These are phyloP conservation scores for Drosophila paranaensis DNA, from an alignment of 2,888 invertebrate species.

Conservation along the genomic window DNA sequence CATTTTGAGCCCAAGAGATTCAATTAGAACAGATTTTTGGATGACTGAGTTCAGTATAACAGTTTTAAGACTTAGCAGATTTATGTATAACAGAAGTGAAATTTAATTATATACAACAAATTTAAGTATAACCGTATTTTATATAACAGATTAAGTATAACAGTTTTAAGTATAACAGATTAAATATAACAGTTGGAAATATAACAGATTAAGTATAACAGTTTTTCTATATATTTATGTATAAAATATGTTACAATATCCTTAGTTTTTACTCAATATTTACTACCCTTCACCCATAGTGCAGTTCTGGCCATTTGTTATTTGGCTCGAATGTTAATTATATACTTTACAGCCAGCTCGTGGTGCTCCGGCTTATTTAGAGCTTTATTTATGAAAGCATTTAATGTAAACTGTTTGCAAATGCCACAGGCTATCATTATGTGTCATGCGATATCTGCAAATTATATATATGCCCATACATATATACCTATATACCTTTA, in stretches of 20 bases:
- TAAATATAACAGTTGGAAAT: background rate
- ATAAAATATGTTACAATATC: background rate
- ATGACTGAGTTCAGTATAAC: background rate
- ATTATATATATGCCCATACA: constrained; percentile 32
- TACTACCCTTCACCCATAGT: background rate
- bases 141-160: background rate
- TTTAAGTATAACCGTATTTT: background rate
- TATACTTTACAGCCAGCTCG: constrained; percentile 37
- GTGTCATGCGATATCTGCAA: constrained; percentile 53
- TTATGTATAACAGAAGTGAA: background rate
- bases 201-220: background rate
- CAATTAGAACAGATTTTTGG: background rate
- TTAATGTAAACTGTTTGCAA: constrained; percentile 80
- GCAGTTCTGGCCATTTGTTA: constrained; percentile 68
- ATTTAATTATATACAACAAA: background rate
- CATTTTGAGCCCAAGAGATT: background rate
- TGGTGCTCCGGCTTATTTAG: constrained; percentile 64
- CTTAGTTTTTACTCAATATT: background rate
- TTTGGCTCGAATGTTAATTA: constrained; percentile 62
- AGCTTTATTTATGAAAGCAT: constrained; percentile 78
- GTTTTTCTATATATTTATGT: no score
- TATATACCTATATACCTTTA: background rate
- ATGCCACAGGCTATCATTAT: constrained; percentile 73
- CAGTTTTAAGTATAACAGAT: background rate
- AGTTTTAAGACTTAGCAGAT: background rate